Base-by-base conservation (phyloP, 2,888 invertebrate species). In the Cheilosia impressa region DNA sequence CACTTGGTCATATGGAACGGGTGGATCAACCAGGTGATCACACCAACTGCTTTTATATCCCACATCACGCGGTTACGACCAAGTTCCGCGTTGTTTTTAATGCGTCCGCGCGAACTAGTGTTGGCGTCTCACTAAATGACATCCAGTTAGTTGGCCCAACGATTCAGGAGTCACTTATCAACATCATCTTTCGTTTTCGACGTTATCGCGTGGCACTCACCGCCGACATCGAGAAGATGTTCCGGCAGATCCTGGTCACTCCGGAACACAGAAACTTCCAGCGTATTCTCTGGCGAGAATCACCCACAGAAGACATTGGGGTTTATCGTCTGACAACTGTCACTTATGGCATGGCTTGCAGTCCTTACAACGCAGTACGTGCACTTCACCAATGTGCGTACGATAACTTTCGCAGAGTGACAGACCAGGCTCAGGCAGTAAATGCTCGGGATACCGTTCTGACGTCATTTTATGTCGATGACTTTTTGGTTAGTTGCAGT, bases 41-140 rank as follows among this genome's bases (percentile, higher is more conserved):
- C 10, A 31, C 31, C 2, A 22, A 50, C 9, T 57, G 69, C 13
- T 76, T 63, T 45, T 69, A 65, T 15, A 75, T 85, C 24, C 81
- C 65, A 3, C 76, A 83, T 50, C 79, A 87, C 31, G 72, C 81
- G 4, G 77, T 79, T 0, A 45, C 45, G 2, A 24, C 2, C 0
- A 82, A 87, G 55, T 80, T 75, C 31, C 78, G 78, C 15, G 75
- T 82, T 3, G 82, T 82, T 7, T 82, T 87, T 27, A 78, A 73
- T 22, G 69, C 69, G 17, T 82, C 81, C 2, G 77, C 10, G 2
- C 43, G 13, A 43, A 43, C 15, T 13, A 43, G 13, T n/a, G n/a
- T 5, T 43, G 43, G 15, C 68, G 38, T 81, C 22, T 82, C 81
- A 2, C 43, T 78, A 4, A 87, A 84, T 24, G 79, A 84, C 27